Evolutionary conservation across 2,888 invertebrate species (phyloP).

Genomic region (Nebria salina): DNA sequence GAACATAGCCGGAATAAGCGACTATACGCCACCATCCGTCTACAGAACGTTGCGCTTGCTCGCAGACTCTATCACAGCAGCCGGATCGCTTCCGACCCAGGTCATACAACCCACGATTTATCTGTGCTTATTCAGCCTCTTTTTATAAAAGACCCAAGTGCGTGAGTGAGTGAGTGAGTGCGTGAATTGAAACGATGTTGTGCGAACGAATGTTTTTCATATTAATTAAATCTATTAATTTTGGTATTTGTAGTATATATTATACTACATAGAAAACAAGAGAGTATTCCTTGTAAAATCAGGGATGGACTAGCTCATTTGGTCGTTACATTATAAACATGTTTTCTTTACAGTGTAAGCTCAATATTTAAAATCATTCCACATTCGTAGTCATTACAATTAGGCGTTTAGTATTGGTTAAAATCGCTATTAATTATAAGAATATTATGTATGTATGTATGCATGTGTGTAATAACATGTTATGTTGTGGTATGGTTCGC

Average conservation of each 20-base stretch:
- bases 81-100: neutral
- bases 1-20: slow-evolving; percentile 66
- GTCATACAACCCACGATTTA: neutral
- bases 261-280: no score
- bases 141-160: neutral
- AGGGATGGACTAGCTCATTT: neutral
- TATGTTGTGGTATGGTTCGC: neutral
- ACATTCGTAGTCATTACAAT: slow-evolving; percentile 14
- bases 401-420: slow-evolving; percentile 9
- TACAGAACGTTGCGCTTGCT: slow-evolving; percentile 30
- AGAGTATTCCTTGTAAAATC: neutral
- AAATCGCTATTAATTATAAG: neutral
- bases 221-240: no score
- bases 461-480: neutral
- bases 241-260: no score
- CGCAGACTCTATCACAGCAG: slow-evolving; percentile 30
- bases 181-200: neutral
- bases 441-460: slow-evolving; percentile 11
- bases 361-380: slow-evolving; percentile 18
- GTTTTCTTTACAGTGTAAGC: neutral
- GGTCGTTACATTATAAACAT: neutral
- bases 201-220: neutral
- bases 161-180: neutral
- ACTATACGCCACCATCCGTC: slow-evolving; percentile 51
- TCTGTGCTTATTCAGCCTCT: neutral